Evolutionary conservation across 2,888 invertebrate genomes (phyloP), one percentile per base, ranked within the genome.

Genomic region (Brachyptera risi): DNA sequence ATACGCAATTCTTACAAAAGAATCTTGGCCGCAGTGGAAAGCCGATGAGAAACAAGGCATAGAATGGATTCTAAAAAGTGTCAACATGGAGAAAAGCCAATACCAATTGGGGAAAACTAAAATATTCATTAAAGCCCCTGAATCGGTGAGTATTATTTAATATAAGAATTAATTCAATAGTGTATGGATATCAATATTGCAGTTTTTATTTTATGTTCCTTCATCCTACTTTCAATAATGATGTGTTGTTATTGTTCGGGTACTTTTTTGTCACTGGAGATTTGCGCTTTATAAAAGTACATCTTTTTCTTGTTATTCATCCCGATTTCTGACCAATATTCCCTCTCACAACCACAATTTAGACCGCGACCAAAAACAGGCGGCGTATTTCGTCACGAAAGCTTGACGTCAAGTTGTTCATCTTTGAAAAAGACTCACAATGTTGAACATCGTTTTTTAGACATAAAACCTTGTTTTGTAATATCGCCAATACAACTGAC

Each of bases 71-170:
- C 75, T 86, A 73, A 72, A 73, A 9, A 77, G 75, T 57, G 80
- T 82, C 19, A 79, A 81, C 69, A 81, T 86, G 74, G 83, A 84
- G 62, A 69, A 68, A 11, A 79, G 79, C 54, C 84, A 85, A 71
- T 87, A 79, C 71, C 85, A 86, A 69, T 74, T 86, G 60, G 87
- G 87, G 11, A 77, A 75, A 63, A 79, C 81, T 7, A 87, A 87
- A 73, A 78, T 87, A 21, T 87, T 87, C 70, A 79, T 87, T 67
- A 86, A 86, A 73, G 85, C 84, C 59, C 83, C 83, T 0, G 83
- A 83, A 73, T 82, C 78, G 60, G 81, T 81, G 69, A 73, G 76
- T 68, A n/a, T n/a, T 42, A 47, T n/a, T 44, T 54, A 3, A 15
- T 31, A 7, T 31, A 31, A 11, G 5, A 7, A 31, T 31, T 31